Evolutionary conservation across 2,888 invertebrate species (phyloP).

Genomic region (Callyntrura guangdongensis): DNA sequence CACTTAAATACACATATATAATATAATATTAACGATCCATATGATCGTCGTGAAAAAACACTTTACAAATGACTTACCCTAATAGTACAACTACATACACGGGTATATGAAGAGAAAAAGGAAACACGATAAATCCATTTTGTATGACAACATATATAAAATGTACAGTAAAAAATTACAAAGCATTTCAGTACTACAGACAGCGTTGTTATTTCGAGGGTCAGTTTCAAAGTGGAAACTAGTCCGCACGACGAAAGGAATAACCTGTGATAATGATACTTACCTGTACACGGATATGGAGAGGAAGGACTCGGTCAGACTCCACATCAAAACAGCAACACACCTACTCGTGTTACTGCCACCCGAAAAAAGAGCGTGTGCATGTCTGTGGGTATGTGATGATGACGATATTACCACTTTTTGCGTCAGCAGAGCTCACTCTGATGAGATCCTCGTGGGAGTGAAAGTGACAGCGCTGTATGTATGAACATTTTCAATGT

Average conservation of each 20-base stretch:
- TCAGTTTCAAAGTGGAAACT: background rate
- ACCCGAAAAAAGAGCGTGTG: background rate
- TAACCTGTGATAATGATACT: background rate
- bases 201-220: too few relatives aligned
- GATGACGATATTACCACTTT: constrained; percentile 43
- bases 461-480: constrained; percentile 68
- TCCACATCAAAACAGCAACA: background rate
- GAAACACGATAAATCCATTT: too few relatives aligned
- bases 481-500: background rate
- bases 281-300: background rate
- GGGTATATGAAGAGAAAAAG: too few relatives aligned
- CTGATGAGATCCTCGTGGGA: constrained; percentile 65
- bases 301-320: background rate
- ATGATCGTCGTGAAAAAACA: too few relatives aligned
- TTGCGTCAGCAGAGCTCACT: constrained; percentile 70
- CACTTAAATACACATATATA: too few relatives aligned
- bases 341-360: background rate
- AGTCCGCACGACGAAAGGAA: too few relatives aligned
- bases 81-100: too few relatives aligned
- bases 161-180: too few relatives aligned
- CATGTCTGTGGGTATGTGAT: background rate
- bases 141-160: background rate
- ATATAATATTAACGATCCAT: too few relatives aligned
- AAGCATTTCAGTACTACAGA: too few relatives aligned
- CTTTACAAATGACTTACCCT: too few relatives aligned